phyloP scores from a whole-genome alignment of 2,113 vertebrate genomes.

The Dicaeum eximium region DNA sequence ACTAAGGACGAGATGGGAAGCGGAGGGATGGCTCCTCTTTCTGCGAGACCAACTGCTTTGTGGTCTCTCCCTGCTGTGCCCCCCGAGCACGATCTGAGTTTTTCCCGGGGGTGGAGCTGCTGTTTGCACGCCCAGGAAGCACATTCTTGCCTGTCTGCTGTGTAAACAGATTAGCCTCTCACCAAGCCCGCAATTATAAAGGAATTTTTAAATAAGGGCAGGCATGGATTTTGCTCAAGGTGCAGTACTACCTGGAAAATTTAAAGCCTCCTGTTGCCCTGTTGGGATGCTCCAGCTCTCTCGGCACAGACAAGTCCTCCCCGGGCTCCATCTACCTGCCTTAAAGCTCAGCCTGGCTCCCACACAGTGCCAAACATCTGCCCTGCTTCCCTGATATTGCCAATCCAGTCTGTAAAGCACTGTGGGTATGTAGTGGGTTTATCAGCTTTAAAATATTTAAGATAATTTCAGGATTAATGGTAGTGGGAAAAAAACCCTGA shows the following conservation, averaged over 20 bases:
- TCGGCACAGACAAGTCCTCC: not conserved
- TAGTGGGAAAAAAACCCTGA: not conserved
- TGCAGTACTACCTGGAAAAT: not conserved
- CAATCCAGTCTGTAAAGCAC: not conserved
- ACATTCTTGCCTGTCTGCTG: not conserved
- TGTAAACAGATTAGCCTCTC: not conserved
- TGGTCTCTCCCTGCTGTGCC: fast-evolving
- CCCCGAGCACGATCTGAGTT: not conserved
- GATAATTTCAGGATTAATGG: not conserved
- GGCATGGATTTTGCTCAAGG: not conserved
- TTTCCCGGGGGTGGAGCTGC: not conserved
- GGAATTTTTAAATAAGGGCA: slow-evolving; percentile 31
- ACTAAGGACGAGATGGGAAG: not conserved
- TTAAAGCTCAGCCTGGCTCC: not conserved
- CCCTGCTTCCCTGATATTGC: not conserved
- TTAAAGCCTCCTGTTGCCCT: not conserved
- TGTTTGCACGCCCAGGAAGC: not conserved
- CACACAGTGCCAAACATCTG: fast-evolving
- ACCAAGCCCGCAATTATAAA: slow-evolving; percentile 16
- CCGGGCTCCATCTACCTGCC: not conserved
- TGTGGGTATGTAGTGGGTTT: fast-evolving
- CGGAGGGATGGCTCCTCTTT: not conserved
- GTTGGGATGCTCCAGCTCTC: not conserved
- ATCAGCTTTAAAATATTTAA: not conserved
- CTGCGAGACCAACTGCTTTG: not conserved